Evolutionary conservation across 2,888 invertebrate genomes (phyloP).

Genomic region (Himalopsyche kuldschensis): DNA sequence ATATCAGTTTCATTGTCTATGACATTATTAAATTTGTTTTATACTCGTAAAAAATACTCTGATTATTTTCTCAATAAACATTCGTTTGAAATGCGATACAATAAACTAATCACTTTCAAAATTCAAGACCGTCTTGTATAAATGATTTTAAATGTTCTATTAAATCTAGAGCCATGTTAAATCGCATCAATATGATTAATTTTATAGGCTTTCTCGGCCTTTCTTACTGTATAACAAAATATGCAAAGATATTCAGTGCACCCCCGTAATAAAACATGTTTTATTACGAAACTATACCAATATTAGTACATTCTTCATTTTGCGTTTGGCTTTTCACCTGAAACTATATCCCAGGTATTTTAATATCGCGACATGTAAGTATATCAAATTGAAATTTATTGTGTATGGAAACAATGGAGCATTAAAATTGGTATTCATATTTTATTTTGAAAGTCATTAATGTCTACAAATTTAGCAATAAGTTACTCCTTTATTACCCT

Average conservation of each 20-base stretch:
- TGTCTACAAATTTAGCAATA: conserved; percentile 31
- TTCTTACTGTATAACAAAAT: neutral
- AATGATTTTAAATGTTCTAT: too few relatives aligned
- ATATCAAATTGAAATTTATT: conserved; percentile 22
- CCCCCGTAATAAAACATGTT: neutral
- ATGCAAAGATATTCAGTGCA: neutral
- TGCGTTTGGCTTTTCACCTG: neutral
- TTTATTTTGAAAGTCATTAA: conserved; percentile 36
- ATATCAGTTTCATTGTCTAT: too few relatives aligned
- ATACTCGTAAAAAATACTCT: too few relatives aligned
- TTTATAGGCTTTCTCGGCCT: too few relatives aligned
- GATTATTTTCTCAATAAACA: too few relatives aligned
- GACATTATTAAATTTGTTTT: too few relatives aligned
- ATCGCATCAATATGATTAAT: too few relatives aligned
- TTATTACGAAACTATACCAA: neutral
- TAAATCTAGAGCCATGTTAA: too few relatives aligned
- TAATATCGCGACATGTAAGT: neutral
- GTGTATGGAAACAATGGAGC: conserved; percentile 9
- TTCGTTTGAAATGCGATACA: too few relatives aligned
- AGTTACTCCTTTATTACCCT: conserved; percentile 27
- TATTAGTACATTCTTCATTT: neutral
- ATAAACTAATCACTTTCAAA: too few relatives aligned
- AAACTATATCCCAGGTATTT: neutral
- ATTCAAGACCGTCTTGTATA: too few relatives aligned
- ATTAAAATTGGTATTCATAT: conserved; percentile 26